Evolutionary conservation across 2,113 vertebrate species (phyloP).

Genomic region (Ivindomyrus marchei): DNA sequence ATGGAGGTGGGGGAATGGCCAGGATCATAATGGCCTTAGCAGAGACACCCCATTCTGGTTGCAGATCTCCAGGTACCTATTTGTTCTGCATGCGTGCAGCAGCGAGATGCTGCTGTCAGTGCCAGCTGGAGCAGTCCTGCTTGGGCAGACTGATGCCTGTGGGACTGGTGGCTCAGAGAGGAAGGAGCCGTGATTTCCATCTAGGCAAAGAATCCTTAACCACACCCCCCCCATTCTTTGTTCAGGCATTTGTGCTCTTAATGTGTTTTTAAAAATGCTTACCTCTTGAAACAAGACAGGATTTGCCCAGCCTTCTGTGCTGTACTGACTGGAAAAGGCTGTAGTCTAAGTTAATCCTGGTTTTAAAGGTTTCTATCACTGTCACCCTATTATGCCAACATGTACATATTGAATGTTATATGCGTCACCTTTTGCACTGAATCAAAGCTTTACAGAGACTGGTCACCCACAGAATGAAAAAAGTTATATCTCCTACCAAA

Average conservation of each 20-base stretch:
- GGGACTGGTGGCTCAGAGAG: neutral
- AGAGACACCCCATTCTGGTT: neutral
- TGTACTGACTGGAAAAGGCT: neutral
- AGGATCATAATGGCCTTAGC: too few species aligned
- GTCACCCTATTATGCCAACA: neutral
- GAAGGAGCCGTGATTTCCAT: neutral
- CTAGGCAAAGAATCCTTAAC: neutral
- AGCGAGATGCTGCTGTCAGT: neutral
- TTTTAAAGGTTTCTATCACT: neutral
- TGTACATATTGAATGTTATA: neutral
- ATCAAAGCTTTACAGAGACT: neutral
- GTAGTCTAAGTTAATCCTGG: neutral
- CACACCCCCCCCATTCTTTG: neutral
- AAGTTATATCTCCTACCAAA: neutral
- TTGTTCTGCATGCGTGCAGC: neutral
- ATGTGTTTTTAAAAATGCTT: neutral
- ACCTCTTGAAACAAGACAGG: neutral
- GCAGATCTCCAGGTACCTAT: neutral
- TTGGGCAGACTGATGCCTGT: neutral
- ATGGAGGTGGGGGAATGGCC: too few species aligned
- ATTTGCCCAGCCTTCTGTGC: neutral
- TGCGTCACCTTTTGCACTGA: neutral
- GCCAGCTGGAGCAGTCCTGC: constrained; percentile 4
- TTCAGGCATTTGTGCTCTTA: neutral
- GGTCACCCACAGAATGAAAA: neutral